Conservation (phyloP, 2,113 vertebrate species). For the Tenrec ecaudatus region DNA sequence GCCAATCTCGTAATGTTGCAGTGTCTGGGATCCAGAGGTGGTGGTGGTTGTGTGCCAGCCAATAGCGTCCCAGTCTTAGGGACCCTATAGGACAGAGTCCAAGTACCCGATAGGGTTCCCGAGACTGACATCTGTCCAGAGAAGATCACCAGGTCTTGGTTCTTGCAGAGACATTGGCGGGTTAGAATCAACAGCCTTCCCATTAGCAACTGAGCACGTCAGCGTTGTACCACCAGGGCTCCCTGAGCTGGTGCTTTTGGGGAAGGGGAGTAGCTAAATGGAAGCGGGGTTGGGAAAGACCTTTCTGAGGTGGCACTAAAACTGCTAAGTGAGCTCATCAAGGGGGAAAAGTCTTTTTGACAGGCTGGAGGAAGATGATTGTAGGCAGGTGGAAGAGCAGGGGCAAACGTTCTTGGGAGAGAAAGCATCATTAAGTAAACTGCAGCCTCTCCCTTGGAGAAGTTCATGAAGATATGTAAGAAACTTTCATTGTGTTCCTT, state of each 20-base stretch:
- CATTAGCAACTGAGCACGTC: neutral
- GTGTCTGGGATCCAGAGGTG: no score
- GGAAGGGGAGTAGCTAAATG: neutral
- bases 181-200: neutral
- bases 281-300: no score
- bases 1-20: no score
- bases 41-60: no score
- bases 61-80: no score
- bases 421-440: no score
- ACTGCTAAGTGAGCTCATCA: no score
- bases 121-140: no score
- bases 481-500: slow-evolving; percentile 12
- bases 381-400: neutral
- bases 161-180: neutral
- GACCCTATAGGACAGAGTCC: no score
- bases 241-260: neutral
- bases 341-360: no score
- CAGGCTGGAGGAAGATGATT: neutral
- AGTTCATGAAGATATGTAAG: neutral
- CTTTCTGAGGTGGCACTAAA: no score
- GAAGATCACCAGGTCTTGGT: neutral
- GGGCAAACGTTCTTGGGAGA: neutral
- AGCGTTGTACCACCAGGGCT: neutral
- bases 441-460: neutral
- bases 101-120: no score